phyloP scores from a whole-genome alignment of 2,888 invertebrate species.

The Amitus sp. region DNA sequence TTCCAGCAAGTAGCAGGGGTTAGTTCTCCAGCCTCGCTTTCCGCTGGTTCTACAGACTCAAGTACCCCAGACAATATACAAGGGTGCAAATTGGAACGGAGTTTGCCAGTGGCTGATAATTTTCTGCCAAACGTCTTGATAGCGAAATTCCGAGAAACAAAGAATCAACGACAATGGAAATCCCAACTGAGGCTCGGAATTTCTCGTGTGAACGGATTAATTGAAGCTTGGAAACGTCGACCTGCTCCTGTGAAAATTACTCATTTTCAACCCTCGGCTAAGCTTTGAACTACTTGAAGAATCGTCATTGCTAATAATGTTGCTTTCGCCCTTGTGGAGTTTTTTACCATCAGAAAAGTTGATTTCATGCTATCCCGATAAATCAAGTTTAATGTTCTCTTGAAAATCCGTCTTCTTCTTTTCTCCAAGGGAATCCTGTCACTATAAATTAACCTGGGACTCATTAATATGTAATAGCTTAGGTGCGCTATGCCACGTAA shows the following conservation, averaged over 20 bases:
- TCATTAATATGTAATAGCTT: constrained; percentile 30
- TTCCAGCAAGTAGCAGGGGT: constrained; percentile 49
- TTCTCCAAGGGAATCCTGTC: not conserved
- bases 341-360: not conserved
- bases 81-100: constrained; percentile 19
- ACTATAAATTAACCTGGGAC: not conserved
- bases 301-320: too few relatives aligned
- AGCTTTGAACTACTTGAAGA: too few relatives aligned
- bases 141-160: not conserved
- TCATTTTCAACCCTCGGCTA: too few relatives aligned
- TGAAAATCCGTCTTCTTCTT: not conserved
- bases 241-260: too few relatives aligned
- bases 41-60: constrained; percentile 47
- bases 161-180: not conserved
- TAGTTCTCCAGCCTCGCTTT: constrained; percentile 48
- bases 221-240: too few relatives aligned
- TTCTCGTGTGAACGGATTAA: too few relatives aligned
- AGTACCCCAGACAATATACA: constrained; percentile 24
- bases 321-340: too few relatives aligned
- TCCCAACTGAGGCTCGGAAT: not conserved
- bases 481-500: constrained; percentile 12
- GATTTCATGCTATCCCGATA: not conserved
- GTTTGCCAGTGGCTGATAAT: constrained; percentile 7
- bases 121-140: constrained; percentile 10
- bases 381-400: not conserved